Evolutionary conservation across 2,888 invertebrate genomes (phyloP), one percentile per base, ranked within the genome.

Genomic region (Rhingia campestris): DNA sequence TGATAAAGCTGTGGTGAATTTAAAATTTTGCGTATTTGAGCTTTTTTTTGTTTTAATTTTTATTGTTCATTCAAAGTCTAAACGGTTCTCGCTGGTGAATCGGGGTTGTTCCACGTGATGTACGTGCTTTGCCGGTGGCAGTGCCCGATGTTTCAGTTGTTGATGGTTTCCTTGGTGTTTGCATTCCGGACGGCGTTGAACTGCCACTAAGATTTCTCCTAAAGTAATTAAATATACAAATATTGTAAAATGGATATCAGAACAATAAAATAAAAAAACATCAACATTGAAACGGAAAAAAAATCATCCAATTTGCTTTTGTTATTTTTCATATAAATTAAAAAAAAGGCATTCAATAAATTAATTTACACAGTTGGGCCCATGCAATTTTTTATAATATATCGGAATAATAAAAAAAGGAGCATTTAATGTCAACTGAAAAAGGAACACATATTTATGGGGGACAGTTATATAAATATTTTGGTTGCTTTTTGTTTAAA

Each of bases 51-150:
- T 56, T 66, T 35, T 66, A 64, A 32, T 51, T 56, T 82, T 74
- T 72, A 66, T 73, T 81, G 63, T 47, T 51, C 30, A 61, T 75
- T 84, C 94, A 95, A 87, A 95, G 93, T 92, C 95, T 94, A 93
- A 95, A 95, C 88, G 95, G 95, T 92, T 95, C 95, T 89, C 94
- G 94, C 91, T 91, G 91, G 80, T 91, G 90, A 39, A 90, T 90
- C 58, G 92, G 92, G 70, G 92, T 92, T 59, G 91, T 89, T 33
- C 91, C 92, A 35, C 92, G 90, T 54, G 91, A 88, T 86, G 90
- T 91, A 73, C 91, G 88, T 59, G 90, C 88, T 32, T 89, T 89
- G 56, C 89, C 89, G 81, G 89, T 89, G 76, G 89, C 88, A 35
- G 90, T 89, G 41, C 73, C 35, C 64, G 86, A 33, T 77, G 86